These are phyloP conservation scores for Halisarca cf. caerulea DNA, from an alignment of 37 sponge, comb jelly and placozoan genomes.

Conservation along the genomic window DNA sequence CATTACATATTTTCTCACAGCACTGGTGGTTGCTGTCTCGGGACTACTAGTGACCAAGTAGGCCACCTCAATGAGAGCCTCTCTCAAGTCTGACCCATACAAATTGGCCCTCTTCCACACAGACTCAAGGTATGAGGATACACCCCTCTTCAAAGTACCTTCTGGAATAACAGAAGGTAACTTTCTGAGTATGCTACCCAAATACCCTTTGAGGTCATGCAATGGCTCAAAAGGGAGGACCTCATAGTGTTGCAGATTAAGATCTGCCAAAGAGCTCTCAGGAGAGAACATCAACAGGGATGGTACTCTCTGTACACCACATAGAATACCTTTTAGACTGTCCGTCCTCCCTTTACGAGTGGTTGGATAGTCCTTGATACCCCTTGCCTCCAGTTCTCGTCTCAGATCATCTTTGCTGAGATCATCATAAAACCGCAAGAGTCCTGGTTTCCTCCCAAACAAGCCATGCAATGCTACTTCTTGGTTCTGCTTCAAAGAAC, in stretches of 20 bases:
- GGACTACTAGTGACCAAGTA: neutral
- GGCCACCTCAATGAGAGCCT: neutral
- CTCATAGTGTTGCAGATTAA: neutral
- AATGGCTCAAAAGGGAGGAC: constrained; percentile 24
- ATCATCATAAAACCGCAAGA: neutral
- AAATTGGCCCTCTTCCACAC: neutral
- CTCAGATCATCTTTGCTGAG: neutral
- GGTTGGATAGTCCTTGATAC: neutral
- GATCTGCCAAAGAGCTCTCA: neutral
- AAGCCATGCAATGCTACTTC: constrained; percentile 5
- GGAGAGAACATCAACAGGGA: neutral
- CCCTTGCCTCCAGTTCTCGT: neutral
- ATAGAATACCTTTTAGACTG: neutral
- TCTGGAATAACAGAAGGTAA: neutral
- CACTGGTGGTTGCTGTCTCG: neutral
- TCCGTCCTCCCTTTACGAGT: neutral
- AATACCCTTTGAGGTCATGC: constrained; percentile 38
- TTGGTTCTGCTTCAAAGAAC: constrained; percentile 2
- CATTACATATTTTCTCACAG: neutral
- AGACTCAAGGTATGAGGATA: neutral
- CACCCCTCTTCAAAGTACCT: neutral
- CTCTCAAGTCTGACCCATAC: neutral
- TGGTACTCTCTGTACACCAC: constrained; percentile 13
- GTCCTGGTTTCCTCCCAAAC: constrained; percentile 1
- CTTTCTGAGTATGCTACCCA: neutral